phyloP scores from a whole-genome alignment of 1,140 invertebrate species.

The Oryctes rhinoceros region DNA sequence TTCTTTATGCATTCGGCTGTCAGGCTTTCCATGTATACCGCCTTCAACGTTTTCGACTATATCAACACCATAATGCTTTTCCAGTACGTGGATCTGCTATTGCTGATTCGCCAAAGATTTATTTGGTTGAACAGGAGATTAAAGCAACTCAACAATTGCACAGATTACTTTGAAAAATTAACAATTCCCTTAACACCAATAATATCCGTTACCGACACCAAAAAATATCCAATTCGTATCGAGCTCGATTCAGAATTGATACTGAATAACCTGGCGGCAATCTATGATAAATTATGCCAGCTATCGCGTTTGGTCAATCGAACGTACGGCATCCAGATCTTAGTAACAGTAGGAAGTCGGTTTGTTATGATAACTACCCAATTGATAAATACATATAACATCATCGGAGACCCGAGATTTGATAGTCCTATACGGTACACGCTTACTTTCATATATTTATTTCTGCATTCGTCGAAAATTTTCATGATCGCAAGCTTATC shows the following conservation, averaged over 20 bases:
- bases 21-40: slow-evolving; percentile 38
- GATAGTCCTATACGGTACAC: slow-evolving; percentile 29
- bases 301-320: slow-evolving; percentile 42
- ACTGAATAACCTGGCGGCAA: slow-evolving; percentile 38
- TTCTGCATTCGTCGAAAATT: slow-evolving; percentile 44
- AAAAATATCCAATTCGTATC: not conserved
- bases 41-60: slow-evolving; percentile 45
- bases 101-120: slow-evolving; percentile 45
- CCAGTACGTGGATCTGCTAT: slow-evolving; percentile 47
- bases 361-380: slow-evolving; percentile 48
- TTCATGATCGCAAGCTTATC: slow-evolving; percentile 43
- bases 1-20: slow-evolving; percentile 12
- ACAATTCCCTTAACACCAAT: not conserved
- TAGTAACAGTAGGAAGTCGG: slow-evolving; percentile 40
- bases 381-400: slow-evolving; percentile 45
- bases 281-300: slow-evolving; percentile 40
- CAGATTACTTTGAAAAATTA: not conserved
- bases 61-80: slow-evolving; percentile 46
- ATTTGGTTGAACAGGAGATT: slow-evolving; percentile 45
- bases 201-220: not conserved
- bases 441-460: slow-evolving; percentile 34
- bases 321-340: slow-evolving; percentile 42
- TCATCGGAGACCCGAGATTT: slow-evolving; percentile 36
- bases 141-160: not conserved
- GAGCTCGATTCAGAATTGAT: not conserved